phyloP scores from a whole-genome alignment of 2,888 invertebrate species.

The Lasioglossum oenotherae region DNA sequence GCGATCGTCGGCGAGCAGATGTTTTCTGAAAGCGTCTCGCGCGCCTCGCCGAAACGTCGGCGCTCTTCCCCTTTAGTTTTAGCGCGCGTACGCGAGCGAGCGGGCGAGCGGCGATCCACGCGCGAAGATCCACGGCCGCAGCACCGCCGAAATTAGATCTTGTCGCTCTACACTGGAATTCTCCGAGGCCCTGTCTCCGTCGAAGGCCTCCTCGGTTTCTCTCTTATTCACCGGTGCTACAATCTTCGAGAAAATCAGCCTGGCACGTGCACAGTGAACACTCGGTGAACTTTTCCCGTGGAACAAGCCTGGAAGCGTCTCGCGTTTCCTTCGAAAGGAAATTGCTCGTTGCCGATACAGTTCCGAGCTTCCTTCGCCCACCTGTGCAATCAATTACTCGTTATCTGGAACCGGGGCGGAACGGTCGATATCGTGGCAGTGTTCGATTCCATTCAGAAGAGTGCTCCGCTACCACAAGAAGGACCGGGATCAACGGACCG shows the following conservation, averaged over 20 bases:
- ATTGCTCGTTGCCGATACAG: neutral
- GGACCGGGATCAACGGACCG: neutral
- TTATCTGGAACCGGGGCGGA: neutral
- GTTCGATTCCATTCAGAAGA: neutral
- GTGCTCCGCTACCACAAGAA: neutral
- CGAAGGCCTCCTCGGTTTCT: neutral
- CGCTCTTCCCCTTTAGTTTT: slow-evolving; percentile 73
- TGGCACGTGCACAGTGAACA: neutral
- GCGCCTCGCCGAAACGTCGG: slow-evolving; percentile 63
- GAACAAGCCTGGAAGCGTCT: neutral
- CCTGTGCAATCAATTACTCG: neutral
- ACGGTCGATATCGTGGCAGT: neutral
- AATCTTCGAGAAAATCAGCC: neutral
- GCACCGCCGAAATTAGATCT: slow-evolving; percentile 69
- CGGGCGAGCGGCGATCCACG: slow-evolving; percentile 53
- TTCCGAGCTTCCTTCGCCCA: neutral
- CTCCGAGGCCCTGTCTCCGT: slow-evolving; percentile 4
- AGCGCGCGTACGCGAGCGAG: slow-evolving; percentile 73
- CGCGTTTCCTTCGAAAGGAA: neutral
- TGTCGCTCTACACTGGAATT: slow-evolving; percentile 46
- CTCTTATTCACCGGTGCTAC: neutral
- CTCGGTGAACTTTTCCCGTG: neutral
- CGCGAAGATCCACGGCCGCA: slow-evolving; percentile 21
- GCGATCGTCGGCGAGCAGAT: slow-evolving; percentile 59
- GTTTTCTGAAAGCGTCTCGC: slow-evolving; percentile 72